Percentiles rank a stretch among this genome's conserved stretches.
These are phyloP conservation scores for Drosophila truncata DNA, from an alignment of 1,140 invertebrate species.

Conservation along the genomic window DNA sequence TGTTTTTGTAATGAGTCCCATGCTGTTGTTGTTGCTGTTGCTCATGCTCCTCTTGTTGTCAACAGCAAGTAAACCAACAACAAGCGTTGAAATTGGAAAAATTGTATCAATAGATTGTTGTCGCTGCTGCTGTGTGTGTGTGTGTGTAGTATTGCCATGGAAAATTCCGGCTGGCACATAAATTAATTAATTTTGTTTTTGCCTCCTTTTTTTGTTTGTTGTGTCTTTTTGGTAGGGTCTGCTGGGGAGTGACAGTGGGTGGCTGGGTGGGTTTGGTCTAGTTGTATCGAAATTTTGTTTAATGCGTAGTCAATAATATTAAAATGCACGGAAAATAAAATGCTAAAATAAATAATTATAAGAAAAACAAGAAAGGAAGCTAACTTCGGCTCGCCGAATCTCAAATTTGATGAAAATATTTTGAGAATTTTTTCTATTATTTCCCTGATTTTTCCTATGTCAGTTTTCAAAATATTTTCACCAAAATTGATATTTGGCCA, in stretches of 20 bases:
- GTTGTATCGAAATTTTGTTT: slow-evolving; percentile 50
- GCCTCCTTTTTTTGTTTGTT: slow-evolving; percentile 46
- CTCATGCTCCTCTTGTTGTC: slow-evolving; percentile 46
- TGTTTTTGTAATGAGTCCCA: slow-evolving; percentile 79
- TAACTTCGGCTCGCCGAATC: no score
- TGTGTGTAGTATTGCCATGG: slow-evolving; percentile 69
- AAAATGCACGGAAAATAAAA: slow-evolving; percentile 22
- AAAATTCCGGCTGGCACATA: slow-evolving; percentile 76
- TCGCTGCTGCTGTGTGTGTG: slow-evolving; percentile 24
- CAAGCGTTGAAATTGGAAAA: slow-evolving; percentile 78
- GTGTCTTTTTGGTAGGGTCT: slow-evolving; percentile 2
- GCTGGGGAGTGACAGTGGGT: not conserved
- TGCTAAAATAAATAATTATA: not conserved
- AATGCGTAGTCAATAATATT: slow-evolving; percentile 43
- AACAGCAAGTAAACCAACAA: slow-evolving; percentile 29
- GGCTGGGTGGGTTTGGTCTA: not conserved
- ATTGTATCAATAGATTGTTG: slow-evolving; percentile 73
- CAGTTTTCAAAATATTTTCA: no score
- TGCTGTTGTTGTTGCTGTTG: slow-evolving; percentile 31
- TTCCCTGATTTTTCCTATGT: no score
- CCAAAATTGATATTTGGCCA: no score
- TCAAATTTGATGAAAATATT: no score
- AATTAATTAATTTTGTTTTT: slow-evolving; percentile 83
- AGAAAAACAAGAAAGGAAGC: no score
- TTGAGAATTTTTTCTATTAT: no score